Evolutionary conservation across 2,113 vertebrate species (phyloP).

Genomic region (Labeo catla): DNA sequence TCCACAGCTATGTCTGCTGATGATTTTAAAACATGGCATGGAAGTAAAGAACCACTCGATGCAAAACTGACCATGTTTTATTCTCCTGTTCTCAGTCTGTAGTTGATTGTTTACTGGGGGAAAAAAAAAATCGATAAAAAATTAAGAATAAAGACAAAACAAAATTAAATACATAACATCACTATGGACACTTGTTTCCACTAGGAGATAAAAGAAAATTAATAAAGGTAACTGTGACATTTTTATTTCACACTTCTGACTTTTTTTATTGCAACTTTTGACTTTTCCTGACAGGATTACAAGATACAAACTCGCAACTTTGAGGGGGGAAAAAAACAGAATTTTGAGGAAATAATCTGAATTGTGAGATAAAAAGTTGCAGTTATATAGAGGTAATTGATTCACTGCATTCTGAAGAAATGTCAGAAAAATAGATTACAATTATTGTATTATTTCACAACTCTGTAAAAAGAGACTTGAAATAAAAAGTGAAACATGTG

Average conservation of each 20-base stretch:
- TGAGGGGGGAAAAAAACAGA: no score
- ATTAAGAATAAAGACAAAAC: not conserved
- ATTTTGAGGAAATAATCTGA: no score
- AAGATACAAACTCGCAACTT: not conserved
- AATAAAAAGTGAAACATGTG: not conserved
- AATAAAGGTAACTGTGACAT: not conserved
- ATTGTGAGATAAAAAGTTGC: no score
- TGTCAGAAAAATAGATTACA: no score
- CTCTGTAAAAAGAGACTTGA: not conserved
- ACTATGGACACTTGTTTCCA: not conserved
- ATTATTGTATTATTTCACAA: no score
- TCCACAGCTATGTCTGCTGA: not conserved
- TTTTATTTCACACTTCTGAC: not conserved
- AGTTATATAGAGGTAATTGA: no score
- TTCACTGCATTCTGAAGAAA: no score
- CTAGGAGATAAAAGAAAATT: not conserved
- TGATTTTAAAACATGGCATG: not conserved
- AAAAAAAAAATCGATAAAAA: not conserved
- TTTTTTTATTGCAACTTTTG: not conserved
- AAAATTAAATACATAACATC: not conserved
- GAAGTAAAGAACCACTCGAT: not conserved
- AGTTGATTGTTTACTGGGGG: not conserved
- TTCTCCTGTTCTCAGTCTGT: not conserved
- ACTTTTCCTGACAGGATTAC: not conserved
- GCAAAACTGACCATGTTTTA: not conserved